Conservation (phyloP, 2,113 vertebrate genomes). For the Hippolais icterina region DNA sequence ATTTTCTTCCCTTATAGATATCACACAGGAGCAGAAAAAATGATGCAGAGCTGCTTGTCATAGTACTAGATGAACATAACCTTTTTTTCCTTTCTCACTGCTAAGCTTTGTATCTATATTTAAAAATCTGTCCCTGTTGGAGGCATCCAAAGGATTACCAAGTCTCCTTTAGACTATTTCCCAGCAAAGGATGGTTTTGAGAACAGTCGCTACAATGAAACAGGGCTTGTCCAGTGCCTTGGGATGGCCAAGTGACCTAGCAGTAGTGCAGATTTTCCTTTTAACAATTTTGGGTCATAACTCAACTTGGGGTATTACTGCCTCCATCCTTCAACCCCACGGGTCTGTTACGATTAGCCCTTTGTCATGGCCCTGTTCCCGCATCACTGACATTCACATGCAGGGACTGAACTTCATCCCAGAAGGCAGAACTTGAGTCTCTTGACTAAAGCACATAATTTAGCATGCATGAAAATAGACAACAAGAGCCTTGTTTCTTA, state of each 20-base stretch:
- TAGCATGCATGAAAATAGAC: neutral
- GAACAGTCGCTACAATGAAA: neutral
- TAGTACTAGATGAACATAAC: neutral
- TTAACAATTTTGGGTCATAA: neutral
- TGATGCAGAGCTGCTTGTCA: neutral
- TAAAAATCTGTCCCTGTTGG: neutral
- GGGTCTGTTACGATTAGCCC: accelerated
- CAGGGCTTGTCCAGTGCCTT: neutral
- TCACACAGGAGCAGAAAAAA: neutral
- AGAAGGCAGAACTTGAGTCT: neutral
- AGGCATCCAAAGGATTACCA: neutral
- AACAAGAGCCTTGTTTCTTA: constrained; percentile 6
- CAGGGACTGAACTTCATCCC: neutral
- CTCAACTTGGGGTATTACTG: neutral
- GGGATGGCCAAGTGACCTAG: neutral
- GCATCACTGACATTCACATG: neutral
- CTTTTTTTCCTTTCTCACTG: neutral
- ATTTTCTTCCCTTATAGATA: constrained; percentile 8
- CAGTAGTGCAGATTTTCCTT: neutral
- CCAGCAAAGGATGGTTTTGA: neutral
- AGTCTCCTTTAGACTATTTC: neutral
- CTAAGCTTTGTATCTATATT: neutral
- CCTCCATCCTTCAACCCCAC: neutral
- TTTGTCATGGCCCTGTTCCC: neutral
- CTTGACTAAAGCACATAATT: neutral